Base-by-base conservation (phyloP, 2,113 vertebrate species). In the Xyrauchen texanus region DNA sequence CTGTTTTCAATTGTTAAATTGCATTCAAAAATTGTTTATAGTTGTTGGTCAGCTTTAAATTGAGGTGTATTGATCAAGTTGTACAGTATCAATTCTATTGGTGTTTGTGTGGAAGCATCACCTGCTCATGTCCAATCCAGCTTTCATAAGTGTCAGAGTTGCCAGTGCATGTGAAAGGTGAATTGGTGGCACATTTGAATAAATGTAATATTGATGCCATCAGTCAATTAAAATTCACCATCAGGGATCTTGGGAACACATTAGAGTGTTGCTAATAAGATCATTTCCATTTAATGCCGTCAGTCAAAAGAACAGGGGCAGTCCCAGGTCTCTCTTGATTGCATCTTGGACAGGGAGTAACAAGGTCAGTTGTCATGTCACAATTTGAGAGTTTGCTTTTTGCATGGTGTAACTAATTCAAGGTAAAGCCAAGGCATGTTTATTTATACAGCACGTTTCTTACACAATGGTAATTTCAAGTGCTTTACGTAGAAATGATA, bases 251-350 rank as follows among this genome's bases (percentile, higher is more conserved):
- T 84, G 86, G 87, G 75, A 89, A 85, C 61, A 79, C 81, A 77
- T 87, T 88, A 89, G 49, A 88, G 89, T 88, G 81, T 84, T 86
- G 87, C 88, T 91, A 92, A 90, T 92, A 91, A 88, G 85, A 81
- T 86, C 80, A 93, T 92, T 90, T 92, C 92, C 93, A 93, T 92
- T 89, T 88, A 89, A 89, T 89, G 88, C 86, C 79, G 84, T 83
- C 87, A 79, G 78, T 53, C 47, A 83, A 75, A 88, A 84, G 63
- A 84, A 88, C 85, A 47, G 47, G 76, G 76, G 77, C 81, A 80
- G 57, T 74, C 87, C 91, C 85, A 84, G 87, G 72, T 83, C 75
- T 80, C 78, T 80, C 85, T 87, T 68, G 77, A 87, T 82, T 74
- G 42, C 15, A 51, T 81, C 81, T 88, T 88, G 86, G 75, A 65